phyloP scores from a whole-genome alignment of 1,140 invertebrate species.

The Cepaea nemoralis region DNA sequence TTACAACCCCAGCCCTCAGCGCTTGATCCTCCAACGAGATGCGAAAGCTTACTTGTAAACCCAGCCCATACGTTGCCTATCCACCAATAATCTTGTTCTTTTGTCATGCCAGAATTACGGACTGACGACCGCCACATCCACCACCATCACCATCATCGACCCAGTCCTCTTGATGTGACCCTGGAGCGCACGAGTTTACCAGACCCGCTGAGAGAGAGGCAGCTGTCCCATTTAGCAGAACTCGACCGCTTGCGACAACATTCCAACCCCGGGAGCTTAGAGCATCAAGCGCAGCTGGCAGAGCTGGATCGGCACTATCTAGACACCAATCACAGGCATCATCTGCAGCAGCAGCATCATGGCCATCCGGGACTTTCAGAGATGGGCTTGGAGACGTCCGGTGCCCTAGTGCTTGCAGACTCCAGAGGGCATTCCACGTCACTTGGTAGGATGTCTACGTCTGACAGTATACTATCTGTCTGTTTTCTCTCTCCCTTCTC shows the following conservation, averaged over 20 bases:
- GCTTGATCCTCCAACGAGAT: too few species aligned
- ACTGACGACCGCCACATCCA: constrained; percentile 37
- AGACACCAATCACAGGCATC: background rate
- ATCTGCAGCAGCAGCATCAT: background rate
- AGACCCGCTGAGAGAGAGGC: constrained; percentile 28
- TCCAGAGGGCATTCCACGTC: background rate
- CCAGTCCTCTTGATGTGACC: background rate
- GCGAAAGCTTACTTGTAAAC: too few species aligned
- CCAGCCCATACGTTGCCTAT: too few species aligned
- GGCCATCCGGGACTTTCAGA: background rate
- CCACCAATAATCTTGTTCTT: too few species aligned
- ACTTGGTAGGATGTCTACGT: background rate
- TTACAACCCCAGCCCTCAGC: too few species aligned
- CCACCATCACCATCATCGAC: constrained; percentile 26
- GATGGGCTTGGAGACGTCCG: background rate
- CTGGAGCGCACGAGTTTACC: background rate
- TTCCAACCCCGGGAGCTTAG: background rate
- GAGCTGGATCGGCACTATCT: constrained; percentile 2
- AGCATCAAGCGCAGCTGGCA: background rate
- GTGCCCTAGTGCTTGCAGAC: background rate
- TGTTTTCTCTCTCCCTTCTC: too few species aligned
- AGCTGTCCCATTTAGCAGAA: constrained; percentile 13
- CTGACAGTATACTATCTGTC: too few species aligned
- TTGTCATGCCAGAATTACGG: constrained; percentile 19
- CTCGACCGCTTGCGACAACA: constrained; percentile 15